Conservation (phyloP, 2,797 vertebrate species). For the Rhinoraja longicauda region DNA sequence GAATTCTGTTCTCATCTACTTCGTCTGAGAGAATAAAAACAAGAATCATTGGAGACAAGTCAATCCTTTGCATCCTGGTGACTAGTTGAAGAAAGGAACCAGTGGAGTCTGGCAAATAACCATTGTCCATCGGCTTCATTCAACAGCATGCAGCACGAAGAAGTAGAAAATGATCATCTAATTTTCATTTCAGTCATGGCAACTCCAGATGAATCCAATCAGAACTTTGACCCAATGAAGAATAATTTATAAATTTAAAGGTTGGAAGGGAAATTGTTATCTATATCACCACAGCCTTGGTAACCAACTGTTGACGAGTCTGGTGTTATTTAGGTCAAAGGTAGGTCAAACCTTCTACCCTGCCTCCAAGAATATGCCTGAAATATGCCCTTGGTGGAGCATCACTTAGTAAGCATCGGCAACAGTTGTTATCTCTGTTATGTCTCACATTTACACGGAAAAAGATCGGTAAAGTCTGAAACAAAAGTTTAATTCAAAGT, state of each 20-base stretch:
- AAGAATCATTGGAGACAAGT: not conserved
- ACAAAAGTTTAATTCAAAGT: not conserved
- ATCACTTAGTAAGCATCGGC: not conserved
- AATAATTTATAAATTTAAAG: not conserved
- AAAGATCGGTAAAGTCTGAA: not conserved
- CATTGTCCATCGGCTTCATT: not conserved
- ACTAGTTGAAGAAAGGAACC: not conserved
- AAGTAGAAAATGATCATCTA: not conserved
- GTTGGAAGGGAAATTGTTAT: not conserved
- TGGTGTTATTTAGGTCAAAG: not conserved
- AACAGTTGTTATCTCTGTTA: not conserved
- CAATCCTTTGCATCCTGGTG: not conserved
- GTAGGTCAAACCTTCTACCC: not conserved
- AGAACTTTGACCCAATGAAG: not conserved
- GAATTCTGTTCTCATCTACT: not conserved
- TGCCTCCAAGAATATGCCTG: not conserved
- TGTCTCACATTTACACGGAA: not conserved
- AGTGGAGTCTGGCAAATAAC: not conserved
- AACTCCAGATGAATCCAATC: not conserved
- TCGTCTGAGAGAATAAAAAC: not conserved
- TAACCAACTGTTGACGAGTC: not conserved
- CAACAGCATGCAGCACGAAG: not conserved
- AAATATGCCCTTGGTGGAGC: not conserved
- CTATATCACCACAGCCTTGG: not conserved
- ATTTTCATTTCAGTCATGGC: not conserved